phyloP scores from a whole-genome alignment of 2,888 invertebrate species.

The Lottia gigantea region DNA sequence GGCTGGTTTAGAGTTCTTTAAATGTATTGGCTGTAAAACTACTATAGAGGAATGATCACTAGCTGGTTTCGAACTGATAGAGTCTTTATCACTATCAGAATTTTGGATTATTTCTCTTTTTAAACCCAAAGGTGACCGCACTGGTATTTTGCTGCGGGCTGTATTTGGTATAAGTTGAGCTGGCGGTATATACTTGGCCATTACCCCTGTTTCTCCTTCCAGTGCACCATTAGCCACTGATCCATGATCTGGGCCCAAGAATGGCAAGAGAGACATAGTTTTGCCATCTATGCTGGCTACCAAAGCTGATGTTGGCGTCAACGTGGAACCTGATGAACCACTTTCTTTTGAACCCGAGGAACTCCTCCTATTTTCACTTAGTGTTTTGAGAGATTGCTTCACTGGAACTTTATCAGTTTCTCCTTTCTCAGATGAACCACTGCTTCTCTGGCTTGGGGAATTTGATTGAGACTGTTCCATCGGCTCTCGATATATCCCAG shows the following conservation, averaged over 20 bases:
- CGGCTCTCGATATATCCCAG: slow-evolving; percentile 56
- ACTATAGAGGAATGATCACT: slow-evolving; percentile 60
- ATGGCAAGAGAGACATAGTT: slow-evolving; percentile 55
- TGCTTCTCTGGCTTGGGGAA: slow-evolving; percentile 19
- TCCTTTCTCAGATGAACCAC: slow-evolving; percentile 27
- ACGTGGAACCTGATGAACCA: slow-evolving; percentile 51
- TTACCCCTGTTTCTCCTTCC: slow-evolving; percentile 10
- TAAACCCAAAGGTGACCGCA: slow-evolving; percentile 17
- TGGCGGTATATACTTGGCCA: not conserved
- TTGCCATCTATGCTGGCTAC: slow-evolving; percentile 59
- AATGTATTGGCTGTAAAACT: slow-evolving; percentile 54
- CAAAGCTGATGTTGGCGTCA: slow-evolving; percentile 53
- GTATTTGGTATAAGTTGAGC: not conserved
- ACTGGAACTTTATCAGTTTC: slow-evolving; percentile 28
- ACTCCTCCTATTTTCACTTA: slow-evolving; percentile 38
- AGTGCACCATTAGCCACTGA: not conserved
- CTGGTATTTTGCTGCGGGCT: slow-evolving; percentile 11
- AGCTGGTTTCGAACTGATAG: slow-evolving; percentile 49
- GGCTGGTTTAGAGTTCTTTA: slow-evolving; percentile 50
- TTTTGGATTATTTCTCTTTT: slow-evolving; percentile 9
- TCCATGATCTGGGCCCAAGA: not conserved
- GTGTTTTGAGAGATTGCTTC: not conserved
- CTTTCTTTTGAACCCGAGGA: slow-evolving; percentile 49
- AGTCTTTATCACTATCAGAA: slow-evolving; percentile 57
- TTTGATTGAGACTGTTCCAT: slow-evolving; percentile 30